Evolutionary conservation across 2,888 invertebrate genomes (phyloP), one percentile per base, ranked within the genome.

Genomic region (Tholera decimalis): DNA sequence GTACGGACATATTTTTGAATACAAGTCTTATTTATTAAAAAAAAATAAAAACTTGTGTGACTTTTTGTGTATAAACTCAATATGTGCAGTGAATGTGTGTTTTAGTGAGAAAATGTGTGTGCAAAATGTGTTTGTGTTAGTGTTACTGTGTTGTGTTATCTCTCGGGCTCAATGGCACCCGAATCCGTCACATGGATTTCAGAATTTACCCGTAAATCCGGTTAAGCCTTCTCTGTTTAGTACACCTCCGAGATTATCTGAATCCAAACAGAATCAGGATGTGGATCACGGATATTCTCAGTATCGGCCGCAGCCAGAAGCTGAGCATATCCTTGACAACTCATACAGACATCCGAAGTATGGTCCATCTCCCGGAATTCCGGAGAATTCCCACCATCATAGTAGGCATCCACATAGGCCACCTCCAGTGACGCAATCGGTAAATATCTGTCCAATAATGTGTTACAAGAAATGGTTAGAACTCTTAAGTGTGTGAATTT

Each of bases 101-200:
- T 53, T 67, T 37, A 33, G 55, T 62, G 50, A 41, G 28, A 58
- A 24, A 61, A 77, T 79, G 73, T 60, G 66, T 60, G n/a, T 37
- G 15, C 44, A 26, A 50, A 71, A 35, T 77, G 78, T 73, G 41
- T 57, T 75, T 50, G 39, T 81, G 39, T 50, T 79, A 22, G 59
- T 76, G 46, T 26, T 65, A 6, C 13, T 72, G 53, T 81, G 46
- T 54, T 26, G 43, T 79, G 62, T 46, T 2, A 33, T 22, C 35
- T 50, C 39, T 24, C 22, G 28, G 20, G 53, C 47, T 15, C 67
- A 70, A 28, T 30, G 24, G 61, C 13, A 53, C 1, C 20, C n/a
- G 11, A 35, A 20, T 49, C 24, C 20, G 1, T 26, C 30, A 0
- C 7, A 3, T 3, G 37, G 28, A 35, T 39, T 43, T 39, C 13